Base-by-base conservation (phyloP, 2,797 vertebrate genomes). In the Decapterus maruadsi region DNA sequence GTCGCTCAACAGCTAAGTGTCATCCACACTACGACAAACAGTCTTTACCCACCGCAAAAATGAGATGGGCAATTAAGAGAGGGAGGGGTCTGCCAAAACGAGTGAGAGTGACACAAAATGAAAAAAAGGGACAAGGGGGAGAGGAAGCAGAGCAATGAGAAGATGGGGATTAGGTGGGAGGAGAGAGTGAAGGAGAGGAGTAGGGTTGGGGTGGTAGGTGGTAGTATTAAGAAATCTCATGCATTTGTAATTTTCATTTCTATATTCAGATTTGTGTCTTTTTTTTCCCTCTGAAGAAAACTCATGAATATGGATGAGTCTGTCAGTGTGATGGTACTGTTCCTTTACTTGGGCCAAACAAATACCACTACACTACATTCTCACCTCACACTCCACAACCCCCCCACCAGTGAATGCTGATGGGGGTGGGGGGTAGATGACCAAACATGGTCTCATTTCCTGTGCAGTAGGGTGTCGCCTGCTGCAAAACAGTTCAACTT, bases 171-270 rank as follows among this genome's bases (percentile, higher is more conserved):
- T 83, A 82, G 66, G 75, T 54, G 72, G 65, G 57, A 73, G 55
- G 74, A 65, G 68, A 74, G 58, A 77, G 55, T 43, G 67, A 34
- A 55, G 62, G 81, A 61, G 50, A 59, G 66, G 63, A 50, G 43
- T 53, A 62, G 42, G 51, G 58, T 48, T 77, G 20, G 46, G 58
- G 8, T 40, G 50, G 68, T 76, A 72, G 65, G 75, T 75, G 78
- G 72, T 51, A 53, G 77, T 75, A 75, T 80, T 80, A 77, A 80
- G 61, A 84, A 89, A 90, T 79, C 70, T 87, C 83, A 87, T 87
- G 87, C 83, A 90, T 90, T 86, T 88, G 78, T 85, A 83, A 90
- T 91, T 88, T 88, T 75, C 50, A 80, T 90, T 87, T 77, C 72
- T 75, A 71, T 82, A 79, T 85, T 89, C 80, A 86, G 84, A 87